These are phyloP conservation scores for Molossus molossus DNA, from an alignment of 2,797 vertebrate genomes.

Conservation along the genomic window DNA sequence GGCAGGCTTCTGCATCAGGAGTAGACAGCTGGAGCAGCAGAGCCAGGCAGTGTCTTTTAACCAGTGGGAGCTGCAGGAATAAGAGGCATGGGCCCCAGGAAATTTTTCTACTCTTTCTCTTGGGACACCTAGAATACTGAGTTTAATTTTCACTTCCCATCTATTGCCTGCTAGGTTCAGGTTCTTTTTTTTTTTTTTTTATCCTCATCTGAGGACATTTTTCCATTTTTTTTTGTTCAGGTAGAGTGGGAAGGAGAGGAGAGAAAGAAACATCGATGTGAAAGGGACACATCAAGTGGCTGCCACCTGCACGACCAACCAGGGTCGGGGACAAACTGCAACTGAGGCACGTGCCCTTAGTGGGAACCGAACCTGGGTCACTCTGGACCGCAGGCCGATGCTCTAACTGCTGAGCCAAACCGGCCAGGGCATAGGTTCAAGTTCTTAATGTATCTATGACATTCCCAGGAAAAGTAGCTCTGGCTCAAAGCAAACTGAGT, in stretches of 20 bases:
- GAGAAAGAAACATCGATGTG: no score
- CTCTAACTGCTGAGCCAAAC: no score
- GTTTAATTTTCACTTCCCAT: neutral
- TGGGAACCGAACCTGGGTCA: no score
- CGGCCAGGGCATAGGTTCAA: neutral
- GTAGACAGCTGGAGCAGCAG: neutral
- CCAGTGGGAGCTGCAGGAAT: neutral
- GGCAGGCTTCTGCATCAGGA: neutral
- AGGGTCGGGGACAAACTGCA: no score
- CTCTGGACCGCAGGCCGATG: no score
- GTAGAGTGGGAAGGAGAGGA: no score
- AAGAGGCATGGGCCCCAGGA: neutral
- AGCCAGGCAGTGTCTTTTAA: neutral
- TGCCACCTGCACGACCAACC: no score
- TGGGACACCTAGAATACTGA: neutral
- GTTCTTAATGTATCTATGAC: neutral
- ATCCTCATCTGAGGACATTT: no score
- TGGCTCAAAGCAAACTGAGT: neutral
- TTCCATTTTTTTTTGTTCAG: no score
- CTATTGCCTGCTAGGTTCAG: neutral
- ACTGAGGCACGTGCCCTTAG: no score
- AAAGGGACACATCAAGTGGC: no score
- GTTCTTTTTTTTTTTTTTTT: neutral
- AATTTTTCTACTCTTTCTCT: neutral
- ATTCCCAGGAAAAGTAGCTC: neutral